Evolutionary conservation across 2,888 invertebrate genomes (phyloP), one percentile per base, ranked within the genome.

Genomic region (Salpingus planirostris): DNA sequence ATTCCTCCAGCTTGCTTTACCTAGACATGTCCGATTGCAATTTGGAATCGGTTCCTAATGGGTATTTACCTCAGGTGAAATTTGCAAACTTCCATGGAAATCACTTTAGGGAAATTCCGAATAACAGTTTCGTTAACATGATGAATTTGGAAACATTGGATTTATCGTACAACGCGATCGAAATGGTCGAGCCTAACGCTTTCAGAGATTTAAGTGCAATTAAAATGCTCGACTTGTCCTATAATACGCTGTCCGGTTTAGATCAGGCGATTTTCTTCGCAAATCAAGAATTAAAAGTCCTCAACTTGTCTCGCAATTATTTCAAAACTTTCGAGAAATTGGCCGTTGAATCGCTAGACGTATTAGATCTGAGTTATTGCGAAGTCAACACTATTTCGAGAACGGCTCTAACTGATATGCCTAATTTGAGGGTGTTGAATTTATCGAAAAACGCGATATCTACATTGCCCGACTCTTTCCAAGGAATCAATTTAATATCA

Each of bases 241-340:
- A 70, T 59, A 85, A 85, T 57, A 74, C 74, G 57, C 69, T 85
- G 31, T 69, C 71, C 0, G 53, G 58, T 3, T 54, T 85, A 41
- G 73, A 76, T 32, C 68, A 73, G 40, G 68, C 73, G 25, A 66
- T 73, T 2, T 73, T 85, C 44, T 57, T 67, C 18, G 68, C 74
- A 42, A 80, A 77, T 58, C 68, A 72, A 10, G 67, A 71, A 1
- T 57, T 86, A 14, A 68, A 68, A 3, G 64, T 68, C 27, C 57
- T 85, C 8, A 78, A 76, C 54, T 52, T 85, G 21, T 76, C 81
- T 2, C 68, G 76, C 46, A 81, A 80, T 54, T 78, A 78, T 47
- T 57, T 81, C 2, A 71, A 67, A 27, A 66, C 64, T 43, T 63
- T 80, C 15, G 71, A 73, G 11, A 70, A 69, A 52, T 60, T 80